These are phyloP conservation scores for Sycobia sp. DNA, from an alignment of 1,140 invertebrate species.

Conservation along the genomic window DNA sequence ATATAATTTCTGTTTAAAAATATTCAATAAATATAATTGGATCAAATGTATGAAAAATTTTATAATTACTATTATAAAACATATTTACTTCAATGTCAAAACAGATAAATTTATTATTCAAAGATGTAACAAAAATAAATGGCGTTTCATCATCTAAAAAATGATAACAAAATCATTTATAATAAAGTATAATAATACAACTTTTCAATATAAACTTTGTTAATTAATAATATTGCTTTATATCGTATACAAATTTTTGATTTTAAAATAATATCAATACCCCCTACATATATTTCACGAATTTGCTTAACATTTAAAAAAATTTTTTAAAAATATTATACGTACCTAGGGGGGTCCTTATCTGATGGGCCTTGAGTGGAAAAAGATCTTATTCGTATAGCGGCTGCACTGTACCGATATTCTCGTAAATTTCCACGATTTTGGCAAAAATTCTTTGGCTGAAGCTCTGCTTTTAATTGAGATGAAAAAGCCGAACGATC, in stretches of 20 bases:
- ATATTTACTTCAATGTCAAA: too few relatives aligned
- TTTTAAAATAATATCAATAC: background rate
- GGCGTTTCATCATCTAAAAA: too few relatives aligned
- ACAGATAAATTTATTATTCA: background rate
- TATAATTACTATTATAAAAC: background rate
- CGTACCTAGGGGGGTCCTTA: conserved; percentile 43
- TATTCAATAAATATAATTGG: background rate
- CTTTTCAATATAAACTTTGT: background rate
- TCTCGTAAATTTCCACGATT: conserved; percentile 18
- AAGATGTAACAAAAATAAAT: too few relatives aligned
- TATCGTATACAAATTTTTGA: background rate
- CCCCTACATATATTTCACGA: background rate
- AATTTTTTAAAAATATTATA: background rate
- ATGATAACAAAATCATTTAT: background rate
- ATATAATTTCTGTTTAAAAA: background rate
- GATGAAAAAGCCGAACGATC: background rate
- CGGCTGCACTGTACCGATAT: conserved; percentile 26
- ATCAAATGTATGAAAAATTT: background rate
- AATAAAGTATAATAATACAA: background rate
- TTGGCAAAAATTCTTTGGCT: conserved; percentile 6
- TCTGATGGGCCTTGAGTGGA: conserved; percentile 42
- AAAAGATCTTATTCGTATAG: conserved; percentile 40
- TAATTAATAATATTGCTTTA: background rate
- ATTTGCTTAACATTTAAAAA: background rate
- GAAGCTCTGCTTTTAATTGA: background rate